Evolutionary conservation across 2,888 invertebrate species (phyloP).

Genomic region (Linnaemya vulpina): DNA sequence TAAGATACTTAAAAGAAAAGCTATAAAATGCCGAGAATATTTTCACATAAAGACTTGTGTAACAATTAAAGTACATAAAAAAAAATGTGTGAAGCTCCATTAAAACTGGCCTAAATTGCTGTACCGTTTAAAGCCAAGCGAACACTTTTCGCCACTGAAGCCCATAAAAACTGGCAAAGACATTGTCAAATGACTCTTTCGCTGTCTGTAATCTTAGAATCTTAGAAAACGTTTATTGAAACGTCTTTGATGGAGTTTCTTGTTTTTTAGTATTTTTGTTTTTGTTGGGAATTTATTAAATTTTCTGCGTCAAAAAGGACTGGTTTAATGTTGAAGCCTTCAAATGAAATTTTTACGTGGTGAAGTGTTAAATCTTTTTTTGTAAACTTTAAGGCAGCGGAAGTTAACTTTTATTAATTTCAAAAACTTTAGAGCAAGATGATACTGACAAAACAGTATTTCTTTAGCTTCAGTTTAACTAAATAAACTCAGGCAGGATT

Average conservation of each 20-base stretch:
- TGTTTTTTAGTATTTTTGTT: not conserved
- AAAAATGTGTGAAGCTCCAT: conserved; percentile 48
- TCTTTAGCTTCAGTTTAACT: not conserved
- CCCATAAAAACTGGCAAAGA: conserved; percentile 9
- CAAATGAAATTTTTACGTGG: not conserved
- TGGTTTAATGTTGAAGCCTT: conserved; percentile 1
- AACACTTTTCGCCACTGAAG: conserved; percentile 19
- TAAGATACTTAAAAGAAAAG: conserved; percentile 22
- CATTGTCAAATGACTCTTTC: not conserved
- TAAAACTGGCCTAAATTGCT: conserved; percentile 49
- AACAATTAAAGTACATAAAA: conserved; percentile 60
- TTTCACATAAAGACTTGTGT: conserved; percentile 56
- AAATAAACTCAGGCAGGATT: not conserved
- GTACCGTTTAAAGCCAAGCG: conserved; percentile 41
- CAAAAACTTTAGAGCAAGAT: not conserved
- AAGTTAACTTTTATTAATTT: conserved; percentile 9
- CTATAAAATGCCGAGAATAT: conserved; percentile 30
- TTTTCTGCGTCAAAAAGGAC: conserved; percentile 27
- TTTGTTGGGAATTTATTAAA: conserved; percentile 14
- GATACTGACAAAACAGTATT: not conserved
- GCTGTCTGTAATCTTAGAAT: conserved; percentile 18
- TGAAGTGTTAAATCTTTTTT: conserved; percentile 1
- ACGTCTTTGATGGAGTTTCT: conserved; percentile 16
- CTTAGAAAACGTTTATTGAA: conserved; percentile 19
- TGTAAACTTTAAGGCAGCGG: not conserved